Evolutionary conservation across 2,888 invertebrate genomes (phyloP), one percentile per base, ranked within the genome.

Genomic region (Bedellia somnulentella): DNA sequence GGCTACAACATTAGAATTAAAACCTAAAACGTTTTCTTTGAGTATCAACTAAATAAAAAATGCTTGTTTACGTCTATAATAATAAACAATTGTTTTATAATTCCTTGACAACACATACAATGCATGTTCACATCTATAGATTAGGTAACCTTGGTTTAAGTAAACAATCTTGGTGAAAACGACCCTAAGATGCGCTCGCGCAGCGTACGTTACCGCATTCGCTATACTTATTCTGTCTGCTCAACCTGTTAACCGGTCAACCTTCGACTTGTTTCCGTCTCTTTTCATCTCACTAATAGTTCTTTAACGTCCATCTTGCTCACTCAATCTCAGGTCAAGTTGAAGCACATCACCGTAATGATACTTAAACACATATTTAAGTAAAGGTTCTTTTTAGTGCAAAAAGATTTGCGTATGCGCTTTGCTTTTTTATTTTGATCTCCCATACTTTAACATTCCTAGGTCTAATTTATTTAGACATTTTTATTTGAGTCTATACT

Each of bases 311-410:
- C 44, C 37, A 33, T 67, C 63, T 41, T 46, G 5, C 33, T 66
- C 54, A 26, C 37, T 39, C 56, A 42, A 56, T 55, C 58, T 53
- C 59, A 52, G 71, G 71, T 73, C 71, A 71, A 62, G 50, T 57
- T 51, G 41, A 45, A 56, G 58, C 51, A 58, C 58, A 68, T 71
- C 68, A 70, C 64, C 45, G 68, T 75, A 73, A 75, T 73, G 66
- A 71, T 70, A 71, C 67, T 63, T 70, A 70, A 71, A 71, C 61
- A 71, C 70, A 71, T 66, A 71, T 73, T 70, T 71, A 70, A 68
- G 70, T 70, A 57, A 64, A 63, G 57, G 55, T 59, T 56, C 54
- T 61, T 66, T 71, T 70, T 70, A 24, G 51, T 46, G 41, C 44
- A 60, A 68, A 64, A 64, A 61, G 55, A 11, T 16, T 27, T 4